A percentile compares a stretch with the other conserved stretches of the same genome.
Conservation (phyloP, 2,888 invertebrate species). For the Cheilosia urbana region DNA sequence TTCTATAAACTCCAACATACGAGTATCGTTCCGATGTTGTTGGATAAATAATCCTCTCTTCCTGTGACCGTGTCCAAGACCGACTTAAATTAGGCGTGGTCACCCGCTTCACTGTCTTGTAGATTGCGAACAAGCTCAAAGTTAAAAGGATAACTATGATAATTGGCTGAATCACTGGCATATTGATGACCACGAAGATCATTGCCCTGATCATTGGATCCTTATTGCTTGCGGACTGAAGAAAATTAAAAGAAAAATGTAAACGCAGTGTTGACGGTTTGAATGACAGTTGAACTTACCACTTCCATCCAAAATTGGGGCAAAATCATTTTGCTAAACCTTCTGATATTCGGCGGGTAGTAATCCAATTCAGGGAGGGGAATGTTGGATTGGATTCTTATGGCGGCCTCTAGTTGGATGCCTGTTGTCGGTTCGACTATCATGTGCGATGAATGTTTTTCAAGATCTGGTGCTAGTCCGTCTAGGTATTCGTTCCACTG, state of each 20-base stretch:
- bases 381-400: conserved; percentile 60
- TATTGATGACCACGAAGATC: conserved; percentile 45
- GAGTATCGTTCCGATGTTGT: conserved; percentile 33
- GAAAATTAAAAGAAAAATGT: background rate
- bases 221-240: conserved; percentile 30
- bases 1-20: conserved; percentile 24
- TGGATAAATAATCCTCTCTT: conserved; percentile 15
- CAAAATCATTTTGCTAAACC: conserved; percentile 85
- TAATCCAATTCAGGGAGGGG: conserved; percentile 78
- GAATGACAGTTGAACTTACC: conserved; percentile 83
- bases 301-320: conserved; percentile 90
- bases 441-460: conserved; percentile 87
- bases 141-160: conserved; percentile 38
- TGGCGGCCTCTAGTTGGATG: conserved; percentile 84
- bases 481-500: conserved; percentile 84
- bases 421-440: conserved; percentile 89
- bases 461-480: conserved; percentile 86
- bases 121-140: conserved; percentile 48
- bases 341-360: conserved; percentile 69
- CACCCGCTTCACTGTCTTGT: conserved; percentile 39
- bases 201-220: conserved; percentile 37
- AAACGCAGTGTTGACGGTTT: background rate
- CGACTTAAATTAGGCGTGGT: conserved; percentile 8
- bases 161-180: conserved; percentile 64
- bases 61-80: conserved; percentile 22